Conservation (phyloP, 2,888 invertebrate genomes). For the Apoda limacodes region DNA sequence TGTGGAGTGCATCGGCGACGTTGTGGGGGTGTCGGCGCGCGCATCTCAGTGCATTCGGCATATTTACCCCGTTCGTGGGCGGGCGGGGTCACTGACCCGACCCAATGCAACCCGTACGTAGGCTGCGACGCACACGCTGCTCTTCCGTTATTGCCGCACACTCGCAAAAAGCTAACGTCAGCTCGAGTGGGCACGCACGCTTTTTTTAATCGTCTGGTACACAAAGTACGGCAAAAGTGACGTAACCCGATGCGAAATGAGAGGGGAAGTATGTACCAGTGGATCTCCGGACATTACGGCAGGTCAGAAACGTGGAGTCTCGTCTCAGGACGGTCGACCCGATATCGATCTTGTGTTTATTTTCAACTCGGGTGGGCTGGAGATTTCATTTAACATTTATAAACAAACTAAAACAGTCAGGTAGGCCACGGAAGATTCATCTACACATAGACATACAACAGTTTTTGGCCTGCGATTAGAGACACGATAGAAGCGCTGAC, state of each 20-base stretch:
- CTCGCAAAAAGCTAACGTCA: constrained; percentile 52
- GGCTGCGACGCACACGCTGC: constrained; percentile 54
- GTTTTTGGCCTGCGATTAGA: too few species aligned
- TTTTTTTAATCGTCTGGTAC: constrained; percentile 36
- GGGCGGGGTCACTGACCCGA: constrained; percentile 66
- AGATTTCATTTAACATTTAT: constrained; percentile 50
- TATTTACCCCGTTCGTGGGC: constrained; percentile 69
- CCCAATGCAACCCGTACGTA: constrained; percentile 66
- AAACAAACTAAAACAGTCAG: constrained; percentile 31
- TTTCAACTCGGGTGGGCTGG: constrained; percentile 38
- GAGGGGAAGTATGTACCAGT: too few species aligned
- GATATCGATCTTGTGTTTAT: constrained; percentile 54
- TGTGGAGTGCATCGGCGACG: constrained; percentile 34
- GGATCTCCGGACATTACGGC: not conserved
- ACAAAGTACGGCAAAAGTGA: constrained; percentile 20
- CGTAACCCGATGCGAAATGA: too few species aligned
- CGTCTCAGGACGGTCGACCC: constrained; percentile 19
- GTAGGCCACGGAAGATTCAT: constrained; percentile 28
- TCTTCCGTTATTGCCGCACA: constrained; percentile 57
- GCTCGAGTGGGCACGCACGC: constrained; percentile 57
- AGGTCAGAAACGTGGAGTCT: not conserved
- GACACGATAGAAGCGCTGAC: too few species aligned
- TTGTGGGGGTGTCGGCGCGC: constrained; percentile 48
- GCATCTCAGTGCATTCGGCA: constrained; percentile 70
- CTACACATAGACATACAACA: constrained; percentile 8